Evolutionary conservation across 2,797 vertebrate genomes (phyloP).

Genomic region (Echeneis naucrates): DNA sequence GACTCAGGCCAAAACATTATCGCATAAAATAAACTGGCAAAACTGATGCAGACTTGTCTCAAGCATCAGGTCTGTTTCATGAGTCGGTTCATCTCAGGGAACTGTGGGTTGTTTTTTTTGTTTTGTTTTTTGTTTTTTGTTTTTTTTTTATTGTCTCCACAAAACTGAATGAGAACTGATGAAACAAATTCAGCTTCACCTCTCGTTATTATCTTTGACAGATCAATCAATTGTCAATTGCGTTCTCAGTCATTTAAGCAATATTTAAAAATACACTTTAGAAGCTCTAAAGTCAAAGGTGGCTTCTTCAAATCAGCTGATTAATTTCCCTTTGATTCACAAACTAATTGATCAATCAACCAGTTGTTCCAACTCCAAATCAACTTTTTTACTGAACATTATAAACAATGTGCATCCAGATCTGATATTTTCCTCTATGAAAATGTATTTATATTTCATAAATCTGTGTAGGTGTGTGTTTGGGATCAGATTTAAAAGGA

Average conservation of each 20-base stretch:
- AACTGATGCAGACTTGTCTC: constrained; percentile 2
- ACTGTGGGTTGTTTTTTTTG: not conserved
- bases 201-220: not conserved
- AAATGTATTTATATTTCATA: not conserved
- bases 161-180: constrained; percentile 1
- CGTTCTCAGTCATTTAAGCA: not conserved
- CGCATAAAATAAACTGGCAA: not conserved
- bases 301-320: not conserved
- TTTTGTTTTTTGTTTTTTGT: constrained; percentile 1
- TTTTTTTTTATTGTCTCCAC: not conserved
- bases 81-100: not conserved
- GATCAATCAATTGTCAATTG: not conserved
- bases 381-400: too few relatives aligned
- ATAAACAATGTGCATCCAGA: too few relatives aligned
- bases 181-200: not conserved
- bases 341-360: too few relatives aligned
- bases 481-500: constrained; percentile 27
- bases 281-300: not conserved
- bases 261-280: not conserved
- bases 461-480: constrained; percentile 9
- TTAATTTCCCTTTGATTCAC: too few relatives aligned
- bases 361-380: too few relatives aligned
- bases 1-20: constrained; percentile 6
- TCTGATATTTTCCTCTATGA: not conserved
- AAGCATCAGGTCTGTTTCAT: not conserved